A percentile compares a stretch with the other conserved stretches of the same genome.
Evolutionary conservation across 2,888 invertebrate species (phyloP).

Genomic region (Ceramica pisi): DNA sequence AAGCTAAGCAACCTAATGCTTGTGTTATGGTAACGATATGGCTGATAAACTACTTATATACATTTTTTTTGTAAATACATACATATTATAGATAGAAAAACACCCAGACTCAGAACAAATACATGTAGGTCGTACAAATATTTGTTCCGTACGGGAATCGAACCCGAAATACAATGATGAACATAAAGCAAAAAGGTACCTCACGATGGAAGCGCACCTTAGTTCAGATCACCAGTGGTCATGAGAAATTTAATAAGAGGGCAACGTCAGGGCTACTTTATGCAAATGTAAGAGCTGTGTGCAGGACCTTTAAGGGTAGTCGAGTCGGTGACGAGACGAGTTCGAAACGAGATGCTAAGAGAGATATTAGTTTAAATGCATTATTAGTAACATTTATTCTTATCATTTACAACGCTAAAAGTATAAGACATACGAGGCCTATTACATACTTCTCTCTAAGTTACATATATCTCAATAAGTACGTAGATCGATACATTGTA

Average conservation of each 20-base stretch:
- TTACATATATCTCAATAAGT: slow-evolving; percentile 78
- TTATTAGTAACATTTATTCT: neutral
- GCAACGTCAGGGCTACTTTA: slow-evolving; percentile 66
- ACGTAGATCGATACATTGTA: slow-evolving; percentile 66
- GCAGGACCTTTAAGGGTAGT: slow-evolving; percentile 24
- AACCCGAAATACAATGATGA: too few relatives aligned
- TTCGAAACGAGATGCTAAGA: slow-evolving; percentile 7
- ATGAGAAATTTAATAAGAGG: slow-evolving; percentile 75
- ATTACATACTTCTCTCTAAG: slow-evolving; percentile 42
- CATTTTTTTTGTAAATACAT: too few relatives aligned
- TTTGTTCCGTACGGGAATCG: too few relatives aligned
- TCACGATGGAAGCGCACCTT: slow-evolving; percentile 50
- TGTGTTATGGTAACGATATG: too few relatives aligned
- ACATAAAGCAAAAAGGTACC: slow-evolving; percentile 36
- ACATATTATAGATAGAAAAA: too few relatives aligned
- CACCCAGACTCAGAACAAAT: too few relatives aligned
- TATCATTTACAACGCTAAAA: slow-evolving; percentile 31
- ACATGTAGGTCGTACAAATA: too few relatives aligned
- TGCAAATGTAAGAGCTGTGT: slow-evolving; percentile 68
- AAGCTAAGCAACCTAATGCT: too few relatives aligned
- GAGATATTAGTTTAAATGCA: neutral
- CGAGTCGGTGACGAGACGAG: slow-evolving; percentile 17
- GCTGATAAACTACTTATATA: too few relatives aligned
- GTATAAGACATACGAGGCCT: slow-evolving; percentile 22
- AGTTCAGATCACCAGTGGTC: slow-evolving; percentile 66